Conservation (phyloP, 1,140 invertebrate genomes). For the Ctenoplectra terminalis region DNA sequence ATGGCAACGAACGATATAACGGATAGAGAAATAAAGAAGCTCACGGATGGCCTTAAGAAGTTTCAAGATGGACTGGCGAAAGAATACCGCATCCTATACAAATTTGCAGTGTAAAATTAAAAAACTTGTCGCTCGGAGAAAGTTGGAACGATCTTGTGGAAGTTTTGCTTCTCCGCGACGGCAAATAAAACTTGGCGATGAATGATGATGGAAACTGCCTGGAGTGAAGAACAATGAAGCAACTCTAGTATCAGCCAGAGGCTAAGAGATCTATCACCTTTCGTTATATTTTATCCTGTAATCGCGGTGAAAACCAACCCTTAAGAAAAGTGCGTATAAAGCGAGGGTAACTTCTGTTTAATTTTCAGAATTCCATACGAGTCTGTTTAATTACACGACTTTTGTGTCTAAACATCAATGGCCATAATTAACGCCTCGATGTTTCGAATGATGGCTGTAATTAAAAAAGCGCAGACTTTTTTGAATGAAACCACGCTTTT, state of each 20-base stretch:
- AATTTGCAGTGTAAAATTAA: conserved; percentile 58
- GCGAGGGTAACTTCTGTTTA: no score
- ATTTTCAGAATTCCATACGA: no score
- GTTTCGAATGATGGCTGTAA: background rate
- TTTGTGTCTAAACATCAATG: no score
- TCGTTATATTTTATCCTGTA: background rate
- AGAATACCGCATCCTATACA: background rate
- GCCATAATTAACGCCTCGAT: background rate
- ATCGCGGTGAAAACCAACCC: background rate
- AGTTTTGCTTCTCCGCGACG: background rate
- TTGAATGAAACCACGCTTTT: background rate
- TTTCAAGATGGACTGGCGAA: background rate
- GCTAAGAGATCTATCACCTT: background rate
- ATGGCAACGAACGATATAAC: no score
- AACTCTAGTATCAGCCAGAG: background rate
- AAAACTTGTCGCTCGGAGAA: conserved; percentile 30
- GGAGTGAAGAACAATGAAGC: background rate
- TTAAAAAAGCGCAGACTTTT: background rate
- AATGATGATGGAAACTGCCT: conserved; percentile 3
- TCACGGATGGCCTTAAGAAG: conserved; percentile 9
- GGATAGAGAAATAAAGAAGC: conserved; percentile 1
- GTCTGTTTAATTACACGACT: background rate
- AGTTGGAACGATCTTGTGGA: background rate
- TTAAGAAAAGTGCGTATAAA: background rate
- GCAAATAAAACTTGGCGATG: conserved; percentile 30